phyloP scores from a whole-genome alignment of 2,113 vertebrate genomes.

The Uropsilus gracilis region DNA sequence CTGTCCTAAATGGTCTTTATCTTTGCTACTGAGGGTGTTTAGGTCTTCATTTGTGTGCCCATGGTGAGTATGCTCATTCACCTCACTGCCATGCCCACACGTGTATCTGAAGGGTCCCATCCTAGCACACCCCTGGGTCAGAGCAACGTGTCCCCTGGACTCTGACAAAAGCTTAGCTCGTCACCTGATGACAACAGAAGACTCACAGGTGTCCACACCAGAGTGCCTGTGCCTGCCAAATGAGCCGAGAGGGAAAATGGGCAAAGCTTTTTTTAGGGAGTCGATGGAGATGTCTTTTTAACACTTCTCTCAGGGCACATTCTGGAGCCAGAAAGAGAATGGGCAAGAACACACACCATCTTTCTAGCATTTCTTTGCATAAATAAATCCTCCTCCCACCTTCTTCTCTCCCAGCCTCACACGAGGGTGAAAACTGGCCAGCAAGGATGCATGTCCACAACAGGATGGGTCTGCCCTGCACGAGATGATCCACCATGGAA shows the following conservation, averaged over 20 bases:
- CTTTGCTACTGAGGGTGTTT: background rate
- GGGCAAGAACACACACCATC: background rate
- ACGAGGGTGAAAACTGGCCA: background rate
- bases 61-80: background rate
- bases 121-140: background rate
- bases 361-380: background rate
- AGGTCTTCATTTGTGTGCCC: background rate
- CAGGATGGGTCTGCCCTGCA: background rate
- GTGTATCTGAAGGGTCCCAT: background rate
- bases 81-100: background rate
- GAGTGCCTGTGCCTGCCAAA: background rate
- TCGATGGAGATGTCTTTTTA: no score
- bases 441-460: background rate
- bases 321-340: background rate
- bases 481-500: background rate
- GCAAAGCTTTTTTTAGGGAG: no score
- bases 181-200: background rate
- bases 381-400: background rate
- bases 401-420: background rate
- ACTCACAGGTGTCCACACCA: background rate
- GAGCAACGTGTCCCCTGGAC: accelerated
- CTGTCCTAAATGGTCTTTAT: background rate
- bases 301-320: background rate
- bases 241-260: background rate
- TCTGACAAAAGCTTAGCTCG: background rate